phyloP scores from a whole-genome alignment of 2,113 vertebrate species.

The Smithornis capensis region DNA sequence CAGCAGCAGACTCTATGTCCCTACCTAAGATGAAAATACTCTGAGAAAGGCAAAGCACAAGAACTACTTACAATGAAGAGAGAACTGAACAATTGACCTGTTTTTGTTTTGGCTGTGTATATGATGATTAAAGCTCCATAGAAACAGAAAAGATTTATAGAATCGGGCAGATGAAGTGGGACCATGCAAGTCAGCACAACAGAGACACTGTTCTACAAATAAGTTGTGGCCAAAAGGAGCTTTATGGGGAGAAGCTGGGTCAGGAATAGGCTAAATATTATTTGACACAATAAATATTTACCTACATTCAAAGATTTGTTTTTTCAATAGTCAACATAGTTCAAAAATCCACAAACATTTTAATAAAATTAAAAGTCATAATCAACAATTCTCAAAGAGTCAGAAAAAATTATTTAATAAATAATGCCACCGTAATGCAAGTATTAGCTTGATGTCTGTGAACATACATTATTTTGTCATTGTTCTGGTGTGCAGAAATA shows the following conservation, averaged over 20 bases:
- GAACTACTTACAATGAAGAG: background rate
- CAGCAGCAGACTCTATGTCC: background rate
- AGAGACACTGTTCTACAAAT: background rate
- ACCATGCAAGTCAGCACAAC: background rate
- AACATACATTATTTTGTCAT: background rate
- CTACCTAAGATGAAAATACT: background rate
- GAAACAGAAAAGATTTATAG: background rate
- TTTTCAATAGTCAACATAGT: background rate
- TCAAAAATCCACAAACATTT: background rate
- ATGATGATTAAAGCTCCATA: background rate
- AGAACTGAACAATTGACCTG: background rate
- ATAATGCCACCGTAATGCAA: background rate
- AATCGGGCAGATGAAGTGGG: background rate
- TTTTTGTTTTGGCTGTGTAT: background rate
- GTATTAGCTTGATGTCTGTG: background rate
- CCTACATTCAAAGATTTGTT: background rate
- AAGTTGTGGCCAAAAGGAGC: background rate
- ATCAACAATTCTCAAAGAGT: background rate
- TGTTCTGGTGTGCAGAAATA: no score
- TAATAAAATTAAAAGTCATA: background rate
- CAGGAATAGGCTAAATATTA: background rate
- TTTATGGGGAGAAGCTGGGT: background rate
- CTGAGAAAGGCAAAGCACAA: background rate
- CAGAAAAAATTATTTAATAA: background rate
- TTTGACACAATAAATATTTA: background rate